A percentile compares a stretch with the other conserved stretches of the same genome.
Conservation (phyloP, 2,888 invertebrate species). For the Ypsolopha sequella region DNA sequence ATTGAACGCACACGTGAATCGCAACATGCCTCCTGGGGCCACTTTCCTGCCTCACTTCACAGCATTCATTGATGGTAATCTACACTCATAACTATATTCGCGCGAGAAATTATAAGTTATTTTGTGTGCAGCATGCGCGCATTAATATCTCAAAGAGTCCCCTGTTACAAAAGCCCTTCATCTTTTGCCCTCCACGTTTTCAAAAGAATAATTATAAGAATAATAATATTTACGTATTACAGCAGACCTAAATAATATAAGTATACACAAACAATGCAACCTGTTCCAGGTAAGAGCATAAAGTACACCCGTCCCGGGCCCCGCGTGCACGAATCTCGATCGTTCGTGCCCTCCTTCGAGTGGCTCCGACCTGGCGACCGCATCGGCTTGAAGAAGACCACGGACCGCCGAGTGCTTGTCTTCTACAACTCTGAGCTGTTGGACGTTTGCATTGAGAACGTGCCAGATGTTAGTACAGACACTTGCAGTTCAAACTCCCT, state of each 20-base stretch:
- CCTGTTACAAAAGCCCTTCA: background rate
- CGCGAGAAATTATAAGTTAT: no score
- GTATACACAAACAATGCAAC: background rate
- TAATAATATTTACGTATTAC: no score
- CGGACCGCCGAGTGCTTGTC: constrained; percentile 78
- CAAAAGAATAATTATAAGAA: no score
- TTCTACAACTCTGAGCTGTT: constrained; percentile 87
- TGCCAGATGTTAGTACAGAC: constrained; percentile 76
- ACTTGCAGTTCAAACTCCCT: no score
- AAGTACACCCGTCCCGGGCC: constrained; percentile 31
- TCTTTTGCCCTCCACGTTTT: background rate
- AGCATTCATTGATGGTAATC: constrained; percentile 74
- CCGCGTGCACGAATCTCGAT: constrained; percentile 26
- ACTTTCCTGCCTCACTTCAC: constrained; percentile 76
- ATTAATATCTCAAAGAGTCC: background rate
- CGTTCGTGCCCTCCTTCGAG: constrained; percentile 73
- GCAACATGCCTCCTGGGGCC: constrained; percentile 75
- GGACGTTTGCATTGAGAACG: constrained; percentile 79
- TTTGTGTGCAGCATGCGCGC: no score
- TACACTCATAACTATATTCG: no score
- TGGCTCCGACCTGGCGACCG: constrained; percentile 86
- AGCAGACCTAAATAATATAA: no score
- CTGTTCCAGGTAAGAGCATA: constrained; percentile 36
- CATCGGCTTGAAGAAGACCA: constrained; percentile 79
- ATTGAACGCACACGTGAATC: constrained; percentile 72